Evolutionary conservation across 2,113 vertebrate genomes (phyloP), one percentile per base, ranked within the genome.

Genomic region (Ellobius talpinus): DNA sequence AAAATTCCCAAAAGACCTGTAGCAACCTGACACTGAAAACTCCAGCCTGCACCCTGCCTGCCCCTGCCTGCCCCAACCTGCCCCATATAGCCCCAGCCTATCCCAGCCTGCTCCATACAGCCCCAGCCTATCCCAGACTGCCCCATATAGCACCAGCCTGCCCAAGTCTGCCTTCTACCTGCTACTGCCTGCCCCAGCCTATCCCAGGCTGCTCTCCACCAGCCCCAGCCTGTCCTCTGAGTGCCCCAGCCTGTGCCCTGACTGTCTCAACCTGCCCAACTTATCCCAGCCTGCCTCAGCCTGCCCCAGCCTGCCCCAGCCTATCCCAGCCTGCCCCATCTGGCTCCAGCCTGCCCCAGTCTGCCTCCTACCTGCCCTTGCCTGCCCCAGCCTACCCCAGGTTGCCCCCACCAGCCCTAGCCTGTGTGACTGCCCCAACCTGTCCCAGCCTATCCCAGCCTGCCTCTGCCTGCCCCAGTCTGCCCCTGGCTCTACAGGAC

Each of bases 311-410:
- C 79, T 61, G 19, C 3, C 63, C 55, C 21, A 6, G 50, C 50
- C 36, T 16, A 1, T 33, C 2, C 5, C 5, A 1, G 39, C 24
- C 63, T 24, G 58, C 2, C 23, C 45, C n/a, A n/a, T n/a, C 23
- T 10, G 5, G 12, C 21, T 14, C 26, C 45, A 33, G 14, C 0
- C 76, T 78, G 5, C 2, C 36, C 33, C 58, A 11, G 19, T 5
- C 74, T 61, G 14, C 4, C 63, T 47, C 21, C n/a, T n/a, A n/a
- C n/a, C n/a, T n/a, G n/a, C n/a, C n/a, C n/a, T n/a, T 7, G 50
- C 36, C 36, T 16, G 3, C 36, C 2, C 5, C 5, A 0, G 47
- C 17, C 55, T 24, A 52, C 2, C 0, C n/a, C 13, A n/a, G n/a
- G n/a, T n/a, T n/a, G n/a, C n/a, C n/a, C n/a, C n/a, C n/a, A n/a